Percentiles rank a stretch among this genome's conserved stretches.
phyloP scores from a whole-genome alignment of 1,140 invertebrate species.

The Campoletis sonorensis region DNA sequence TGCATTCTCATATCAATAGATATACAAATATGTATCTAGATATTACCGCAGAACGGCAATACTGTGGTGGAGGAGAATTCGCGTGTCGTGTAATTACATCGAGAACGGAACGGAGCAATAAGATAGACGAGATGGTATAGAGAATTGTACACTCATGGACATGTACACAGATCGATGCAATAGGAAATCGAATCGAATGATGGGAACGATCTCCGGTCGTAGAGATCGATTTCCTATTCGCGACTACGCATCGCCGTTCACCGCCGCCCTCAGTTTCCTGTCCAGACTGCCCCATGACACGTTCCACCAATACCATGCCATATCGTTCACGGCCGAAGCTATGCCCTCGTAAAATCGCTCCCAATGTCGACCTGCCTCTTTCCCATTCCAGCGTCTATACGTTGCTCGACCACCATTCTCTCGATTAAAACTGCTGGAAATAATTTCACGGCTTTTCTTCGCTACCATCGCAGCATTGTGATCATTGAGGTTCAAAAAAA shows the following conservation, averaged over 20 bases:
- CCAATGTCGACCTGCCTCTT: conserved; percentile 17
- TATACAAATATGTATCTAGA: not conserved
- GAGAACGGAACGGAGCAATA: conserved; percentile 16
- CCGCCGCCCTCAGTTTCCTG: conserved; percentile 45
- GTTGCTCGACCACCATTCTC: not conserved
- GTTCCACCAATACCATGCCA: conserved; percentile 31
- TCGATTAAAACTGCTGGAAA: not conserved
- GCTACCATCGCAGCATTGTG: not conserved
- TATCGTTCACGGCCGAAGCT: conserved; percentile 26
- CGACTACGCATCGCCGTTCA: conserved; percentile 49
- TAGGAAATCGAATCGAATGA: conserved; percentile 60
- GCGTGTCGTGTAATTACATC: conserved; percentile 44
- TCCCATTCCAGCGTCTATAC: not conserved
- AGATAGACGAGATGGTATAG: conserved; percentile 22
- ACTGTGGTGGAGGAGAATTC: conserved; percentile 20
- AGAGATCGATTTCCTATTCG: conserved; percentile 63
- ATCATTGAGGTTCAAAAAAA: too few species aligned
- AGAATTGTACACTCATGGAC: not conserved
- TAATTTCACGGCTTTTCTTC: not conserved
- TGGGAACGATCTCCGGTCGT: conserved; percentile 60
- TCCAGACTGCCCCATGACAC: conserved; percentile 47
- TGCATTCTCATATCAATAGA: not conserved
- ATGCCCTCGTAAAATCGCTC: conserved; percentile 39
- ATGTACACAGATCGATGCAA: conserved; percentile 49
- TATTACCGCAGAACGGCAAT: not conserved